Evolutionary conservation across 2,888 invertebrate genomes (phyloP).

Genomic region (Drosophila quinaria): DNA sequence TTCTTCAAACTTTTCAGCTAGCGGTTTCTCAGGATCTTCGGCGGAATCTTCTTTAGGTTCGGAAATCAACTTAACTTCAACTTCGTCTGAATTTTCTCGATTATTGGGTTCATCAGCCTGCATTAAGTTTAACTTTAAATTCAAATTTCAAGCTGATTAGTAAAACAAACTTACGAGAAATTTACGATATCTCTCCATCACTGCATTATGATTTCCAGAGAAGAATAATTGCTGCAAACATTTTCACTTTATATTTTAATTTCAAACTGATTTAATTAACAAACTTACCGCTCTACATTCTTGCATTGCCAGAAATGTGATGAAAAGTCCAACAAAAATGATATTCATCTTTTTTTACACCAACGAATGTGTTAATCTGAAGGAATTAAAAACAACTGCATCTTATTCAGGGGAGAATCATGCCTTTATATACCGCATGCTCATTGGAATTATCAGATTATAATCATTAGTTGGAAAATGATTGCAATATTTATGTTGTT

Average conservation of each 20-base stretch:
- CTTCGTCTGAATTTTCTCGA: neutral
- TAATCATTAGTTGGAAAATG: neutral
- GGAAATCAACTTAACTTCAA: neutral
- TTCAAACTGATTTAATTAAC: neutral
- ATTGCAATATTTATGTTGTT: neutral
- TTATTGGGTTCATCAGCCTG: no score
- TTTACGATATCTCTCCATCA: no score
- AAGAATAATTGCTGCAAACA: neutral
- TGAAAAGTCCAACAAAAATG: neutral
- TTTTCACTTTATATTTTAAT: neutral
- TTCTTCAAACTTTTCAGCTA: neutral
- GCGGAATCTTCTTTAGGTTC: neutral
- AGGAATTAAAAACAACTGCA: neutral
- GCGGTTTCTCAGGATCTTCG: neutral
- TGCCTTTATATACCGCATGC: neutral
- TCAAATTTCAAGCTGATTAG: neutral
- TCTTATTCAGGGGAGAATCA: neutral
- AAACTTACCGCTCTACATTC: neutral
- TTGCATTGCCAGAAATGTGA: neutral
- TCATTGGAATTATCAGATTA: neutral
- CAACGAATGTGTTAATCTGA: neutral
- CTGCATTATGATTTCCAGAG: fast-evolving
- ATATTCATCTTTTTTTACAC: neutral
- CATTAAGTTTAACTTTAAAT: neutral
- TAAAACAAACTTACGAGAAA: neutral